These are phyloP conservation scores for Nomada fabriciana DNA, from an alignment of 2,888 invertebrate species.

Conservation along the genomic window DNA sequence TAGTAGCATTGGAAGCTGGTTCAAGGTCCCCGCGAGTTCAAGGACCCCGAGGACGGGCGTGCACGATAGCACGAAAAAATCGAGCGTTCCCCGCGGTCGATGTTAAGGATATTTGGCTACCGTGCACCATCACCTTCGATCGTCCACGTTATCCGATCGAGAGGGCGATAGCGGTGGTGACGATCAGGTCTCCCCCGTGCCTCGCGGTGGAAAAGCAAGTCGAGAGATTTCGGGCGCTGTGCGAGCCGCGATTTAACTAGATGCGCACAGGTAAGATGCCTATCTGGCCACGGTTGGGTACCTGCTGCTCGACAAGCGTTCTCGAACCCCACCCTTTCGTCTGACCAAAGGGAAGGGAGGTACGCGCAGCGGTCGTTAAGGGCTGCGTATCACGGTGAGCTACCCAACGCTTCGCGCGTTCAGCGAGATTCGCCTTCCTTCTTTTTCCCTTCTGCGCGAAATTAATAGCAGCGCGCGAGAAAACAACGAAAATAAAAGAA, in stretches of 20 bases:
- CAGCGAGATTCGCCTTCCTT: slow-evolving; percentile 27
- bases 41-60: slow-evolving; percentile 44
- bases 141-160: slow-evolving; percentile 64
- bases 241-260: slow-evolving; percentile 67
- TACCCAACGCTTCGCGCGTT: slow-evolving; percentile 26
- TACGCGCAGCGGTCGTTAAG: slow-evolving; percentile 21
- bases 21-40: slow-evolving; percentile 40
- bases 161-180: slow-evolving; percentile 31
- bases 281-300: slow-evolving; percentile 62
- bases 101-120: slow-evolving; percentile 69
- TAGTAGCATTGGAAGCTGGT: not conserved
- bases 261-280: slow-evolving; percentile 61
- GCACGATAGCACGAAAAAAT: slow-evolving; percentile 23
- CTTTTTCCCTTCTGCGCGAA: slow-evolving; percentile 31
- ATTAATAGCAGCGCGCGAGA: slow-evolving; percentile 53
- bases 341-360: not conserved
- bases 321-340: slow-evolving; percentile 20
- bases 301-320: slow-evolving; percentile 41
- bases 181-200: slow-evolving; percentile 58
- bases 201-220: slow-evolving; percentile 14
- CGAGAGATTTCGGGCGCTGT: slow-evolving; percentile 1
- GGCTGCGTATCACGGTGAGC: slow-evolving; percentile 21
- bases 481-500: slow-evolving; percentile 1
- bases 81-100: slow-evolving; percentile 31
- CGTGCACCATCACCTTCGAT: slow-evolving; percentile 67